Conservation (phyloP, 2,113 vertebrate species). For the Platycercus adscitus region DNA sequence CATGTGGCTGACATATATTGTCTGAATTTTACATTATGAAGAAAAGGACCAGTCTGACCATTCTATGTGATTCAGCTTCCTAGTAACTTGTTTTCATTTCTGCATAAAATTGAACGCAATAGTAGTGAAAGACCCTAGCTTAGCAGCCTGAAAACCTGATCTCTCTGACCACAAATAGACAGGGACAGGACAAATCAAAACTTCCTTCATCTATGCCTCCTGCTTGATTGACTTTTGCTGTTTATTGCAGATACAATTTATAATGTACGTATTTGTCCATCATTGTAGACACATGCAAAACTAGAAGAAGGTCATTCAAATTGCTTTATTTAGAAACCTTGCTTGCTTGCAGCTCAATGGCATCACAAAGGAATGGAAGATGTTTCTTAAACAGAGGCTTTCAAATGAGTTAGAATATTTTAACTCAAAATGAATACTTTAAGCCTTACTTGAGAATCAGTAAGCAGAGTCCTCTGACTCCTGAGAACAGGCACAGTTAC, state of each 20-base stretch:
- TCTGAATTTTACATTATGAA: background rate
- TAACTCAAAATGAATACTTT: background rate
- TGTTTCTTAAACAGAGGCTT: background rate
- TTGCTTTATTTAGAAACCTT: background rate
- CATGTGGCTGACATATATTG: background rate
- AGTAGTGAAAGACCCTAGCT: background rate
- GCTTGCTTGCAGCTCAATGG: background rate
- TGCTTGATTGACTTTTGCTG: background rate
- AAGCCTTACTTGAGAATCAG: background rate
- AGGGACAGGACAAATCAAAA: background rate
- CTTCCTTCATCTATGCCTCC: background rate
- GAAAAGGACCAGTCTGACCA: background rate
- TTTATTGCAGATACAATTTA: background rate
- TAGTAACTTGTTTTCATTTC: background rate
- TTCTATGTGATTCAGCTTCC: background rate
- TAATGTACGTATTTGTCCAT: background rate
- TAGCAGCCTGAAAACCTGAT: background rate
- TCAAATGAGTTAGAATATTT: background rate
- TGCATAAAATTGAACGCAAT: background rate
- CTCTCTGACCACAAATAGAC: background rate
- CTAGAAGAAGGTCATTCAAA: background rate
- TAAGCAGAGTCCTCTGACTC: background rate
- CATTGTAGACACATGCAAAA: background rate
- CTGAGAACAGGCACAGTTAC: background rate
- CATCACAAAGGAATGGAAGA: background rate